Conservation (phyloP, 2,888 invertebrate genomes). For the Meliscaeva auricollis region DNA sequence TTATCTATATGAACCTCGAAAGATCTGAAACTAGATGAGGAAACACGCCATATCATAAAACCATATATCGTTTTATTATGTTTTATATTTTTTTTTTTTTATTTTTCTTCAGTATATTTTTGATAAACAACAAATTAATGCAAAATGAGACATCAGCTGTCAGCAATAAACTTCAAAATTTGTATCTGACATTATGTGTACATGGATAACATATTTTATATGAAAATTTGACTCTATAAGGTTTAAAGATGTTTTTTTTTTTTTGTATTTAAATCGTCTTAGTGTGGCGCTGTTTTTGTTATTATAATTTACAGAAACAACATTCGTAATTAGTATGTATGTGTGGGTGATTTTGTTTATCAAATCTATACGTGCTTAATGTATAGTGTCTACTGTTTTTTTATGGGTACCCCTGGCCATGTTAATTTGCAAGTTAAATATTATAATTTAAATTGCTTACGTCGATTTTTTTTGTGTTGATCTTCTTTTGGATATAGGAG, state of each 20-base stretch:
- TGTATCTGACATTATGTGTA: background rate
- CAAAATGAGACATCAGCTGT: constrained; percentile 23
- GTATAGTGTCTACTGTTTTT: background rate
- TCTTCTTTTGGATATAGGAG: background rate
- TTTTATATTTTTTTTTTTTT: background rate
- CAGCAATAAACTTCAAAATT: constrained; percentile 20
- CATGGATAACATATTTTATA: background rate
- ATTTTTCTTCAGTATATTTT: background rate
- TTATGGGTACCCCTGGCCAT: background rate
- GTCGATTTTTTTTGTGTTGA: background rate
- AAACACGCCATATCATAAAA: constrained; percentile 15
- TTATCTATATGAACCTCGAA: background rate
- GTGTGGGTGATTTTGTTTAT: constrained; percentile 5
- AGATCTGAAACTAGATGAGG: constrained; percentile 1
- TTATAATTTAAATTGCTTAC: constrained; percentile 1
- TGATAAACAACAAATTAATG: constrained; percentile 24
- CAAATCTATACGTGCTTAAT: background rate
- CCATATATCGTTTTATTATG: background rate
- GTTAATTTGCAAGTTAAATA: constrained; percentile 12
- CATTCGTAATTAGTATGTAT: background rate
- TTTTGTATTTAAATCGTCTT: background rate
- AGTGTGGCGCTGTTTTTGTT: background rate
- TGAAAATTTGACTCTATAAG: background rate
- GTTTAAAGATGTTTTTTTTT: background rate
- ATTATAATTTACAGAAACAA: no score